These are phyloP conservation scores for Psophia crepitans DNA, from an alignment of 2,113 vertebrate genomes.

Conservation along the genomic window DNA sequence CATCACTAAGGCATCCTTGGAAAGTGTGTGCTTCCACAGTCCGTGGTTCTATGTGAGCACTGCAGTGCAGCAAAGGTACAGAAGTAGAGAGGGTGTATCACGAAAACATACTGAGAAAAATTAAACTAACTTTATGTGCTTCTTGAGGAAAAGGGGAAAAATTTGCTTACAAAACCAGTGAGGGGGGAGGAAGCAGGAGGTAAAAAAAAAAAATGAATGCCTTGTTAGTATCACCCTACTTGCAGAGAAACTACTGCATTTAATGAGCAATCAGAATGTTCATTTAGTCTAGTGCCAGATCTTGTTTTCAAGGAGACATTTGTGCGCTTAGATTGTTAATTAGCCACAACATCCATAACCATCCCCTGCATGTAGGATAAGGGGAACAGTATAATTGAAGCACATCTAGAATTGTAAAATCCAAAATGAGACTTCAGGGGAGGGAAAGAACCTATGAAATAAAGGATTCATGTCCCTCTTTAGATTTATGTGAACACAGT, in stretches of 20 bases:
- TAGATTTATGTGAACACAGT: neutral
- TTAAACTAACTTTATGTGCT: accelerated
- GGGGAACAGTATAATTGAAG: neutral
- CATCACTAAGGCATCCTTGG: neutral
- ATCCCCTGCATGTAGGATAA: neutral
- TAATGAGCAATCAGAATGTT: constrained; percentile 62
- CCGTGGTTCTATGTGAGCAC: accelerated
- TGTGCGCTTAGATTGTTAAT: constrained; percentile 16
- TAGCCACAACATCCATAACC: constrained; percentile 32
- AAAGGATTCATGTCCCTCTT: neutral
- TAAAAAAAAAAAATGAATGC: neutral
- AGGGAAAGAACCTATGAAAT: neutral
- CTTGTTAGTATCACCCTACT: neutral
- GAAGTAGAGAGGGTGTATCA: neutral
- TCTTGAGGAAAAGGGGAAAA: neutral
- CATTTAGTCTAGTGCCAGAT: constrained; percentile 53
- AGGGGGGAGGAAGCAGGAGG: neutral
- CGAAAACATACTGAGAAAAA: neutral
- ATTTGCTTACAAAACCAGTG: neutral
- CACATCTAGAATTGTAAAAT: constrained; percentile 7
- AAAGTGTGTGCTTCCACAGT: neutral
- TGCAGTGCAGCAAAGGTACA: neutral
- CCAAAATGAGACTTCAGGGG: neutral
- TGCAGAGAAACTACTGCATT: constrained; percentile 13
- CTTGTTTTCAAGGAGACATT: constrained; percentile 56